Conservation (phyloP, 2,113 vertebrate genomes). For the Tragelaphus scriptus region DNA sequence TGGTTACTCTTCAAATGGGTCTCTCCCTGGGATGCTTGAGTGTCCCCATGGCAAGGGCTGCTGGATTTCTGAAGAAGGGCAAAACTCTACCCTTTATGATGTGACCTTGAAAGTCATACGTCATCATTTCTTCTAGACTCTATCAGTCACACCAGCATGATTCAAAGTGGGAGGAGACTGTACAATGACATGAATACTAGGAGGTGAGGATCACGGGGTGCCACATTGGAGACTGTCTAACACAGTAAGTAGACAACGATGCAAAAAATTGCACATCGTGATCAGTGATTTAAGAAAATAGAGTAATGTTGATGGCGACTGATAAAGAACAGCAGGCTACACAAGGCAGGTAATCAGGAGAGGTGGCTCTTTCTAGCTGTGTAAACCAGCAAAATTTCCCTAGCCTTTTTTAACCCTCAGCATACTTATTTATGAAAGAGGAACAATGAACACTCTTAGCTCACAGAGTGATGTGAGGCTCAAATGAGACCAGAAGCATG, state of each 20-base stretch:
- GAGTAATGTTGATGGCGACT: neutral
- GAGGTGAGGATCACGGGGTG: neutral
- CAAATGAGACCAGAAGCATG: neutral
- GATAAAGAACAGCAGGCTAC: neutral
- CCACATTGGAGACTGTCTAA: neutral
- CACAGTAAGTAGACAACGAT: neutral
- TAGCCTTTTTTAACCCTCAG: neutral
- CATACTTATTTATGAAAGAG: neutral
- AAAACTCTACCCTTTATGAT: neutral
- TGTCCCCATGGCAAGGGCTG: neutral
- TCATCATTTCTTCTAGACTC: neutral
- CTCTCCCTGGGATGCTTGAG: neutral
- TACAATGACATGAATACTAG: neutral
- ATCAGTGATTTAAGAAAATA: conserved; percentile 12
- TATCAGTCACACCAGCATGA: neutral
- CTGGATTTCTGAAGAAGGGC: neutral
- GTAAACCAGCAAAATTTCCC: neutral
- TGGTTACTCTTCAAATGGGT: neutral
- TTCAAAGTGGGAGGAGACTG: neutral
- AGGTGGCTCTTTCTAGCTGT: neutral
- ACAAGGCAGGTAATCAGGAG: neutral
- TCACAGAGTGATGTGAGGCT: neutral
- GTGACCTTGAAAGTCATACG: neutral
- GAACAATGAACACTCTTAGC: neutral
- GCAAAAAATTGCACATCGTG: neutral